These are phyloP conservation scores for Acronicta alni DNA, from an alignment of 2,888 invertebrate species.

Conservation along the genomic window DNA sequence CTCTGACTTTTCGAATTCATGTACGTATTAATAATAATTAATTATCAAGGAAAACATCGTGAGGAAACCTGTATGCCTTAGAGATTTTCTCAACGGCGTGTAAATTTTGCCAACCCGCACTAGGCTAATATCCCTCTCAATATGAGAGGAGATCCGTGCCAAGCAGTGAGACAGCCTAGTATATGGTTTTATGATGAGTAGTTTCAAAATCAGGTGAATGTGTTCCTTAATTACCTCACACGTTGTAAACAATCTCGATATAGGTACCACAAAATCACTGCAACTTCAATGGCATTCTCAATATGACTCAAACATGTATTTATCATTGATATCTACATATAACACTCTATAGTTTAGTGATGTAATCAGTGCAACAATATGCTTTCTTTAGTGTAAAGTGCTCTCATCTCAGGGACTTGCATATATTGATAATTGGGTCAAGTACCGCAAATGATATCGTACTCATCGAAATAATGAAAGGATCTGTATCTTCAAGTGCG, in stretches of 20 bases:
- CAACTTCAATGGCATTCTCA: background rate
- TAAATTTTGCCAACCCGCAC: too few relatives aligned
- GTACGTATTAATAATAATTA: too few relatives aligned
- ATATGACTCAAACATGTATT: slow-evolving; percentile 4
- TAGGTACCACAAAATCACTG: background rate
- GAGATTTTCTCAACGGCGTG: too few relatives aligned
- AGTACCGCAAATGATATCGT: slow-evolving; percentile 20
- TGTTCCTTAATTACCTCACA: too few relatives aligned
- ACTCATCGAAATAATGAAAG: slow-evolving; percentile 17
- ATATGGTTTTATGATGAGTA: background rate
- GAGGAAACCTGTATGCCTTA: too few relatives aligned
- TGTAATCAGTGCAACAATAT: slow-evolving; percentile 27
- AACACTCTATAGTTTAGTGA: slow-evolving; percentile 2
- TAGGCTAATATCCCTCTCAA: too few relatives aligned
- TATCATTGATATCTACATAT: too few relatives aligned
- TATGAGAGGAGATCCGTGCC: too few relatives aligned
- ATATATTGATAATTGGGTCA: slow-evolving; percentile 34
- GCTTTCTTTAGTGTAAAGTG: slow-evolving; percentile 29
- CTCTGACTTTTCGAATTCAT: too few relatives aligned
- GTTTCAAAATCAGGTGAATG: background rate
- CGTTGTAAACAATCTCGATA: too few relatives aligned
- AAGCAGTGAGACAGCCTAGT: too few relatives aligned
- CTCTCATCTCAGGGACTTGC: slow-evolving; percentile 18
- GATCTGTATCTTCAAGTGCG: slow-evolving; percentile 2
- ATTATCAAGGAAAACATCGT: too few relatives aligned